These are phyloP conservation scores for Sapayoa aenigma DNA, from an alignment of 2,113 vertebrate genomes.

Conservation along the genomic window DNA sequence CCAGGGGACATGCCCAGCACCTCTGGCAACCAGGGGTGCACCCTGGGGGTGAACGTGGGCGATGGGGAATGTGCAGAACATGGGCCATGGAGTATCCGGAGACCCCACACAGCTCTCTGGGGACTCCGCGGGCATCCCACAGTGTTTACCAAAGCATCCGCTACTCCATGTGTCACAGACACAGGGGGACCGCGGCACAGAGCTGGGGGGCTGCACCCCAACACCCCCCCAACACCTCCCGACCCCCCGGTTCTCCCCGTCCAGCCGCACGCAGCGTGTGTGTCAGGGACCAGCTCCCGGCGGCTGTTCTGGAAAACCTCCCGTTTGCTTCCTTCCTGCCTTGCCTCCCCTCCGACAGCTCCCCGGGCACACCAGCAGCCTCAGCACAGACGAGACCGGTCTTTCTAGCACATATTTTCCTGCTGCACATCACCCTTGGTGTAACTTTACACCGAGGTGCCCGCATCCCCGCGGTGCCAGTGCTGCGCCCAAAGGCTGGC, in stretches of 20 bases:
- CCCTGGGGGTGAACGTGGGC: background rate
- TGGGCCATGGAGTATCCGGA: background rate
- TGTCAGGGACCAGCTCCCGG: slow-evolving; percentile 17
- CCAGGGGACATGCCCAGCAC: fast-evolving
- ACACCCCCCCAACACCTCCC: background rate
- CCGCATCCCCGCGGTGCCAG: slow-evolving; percentile 17
- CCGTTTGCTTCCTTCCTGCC: slow-evolving; percentile 55
- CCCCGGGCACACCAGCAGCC: slow-evolving; percentile 49
- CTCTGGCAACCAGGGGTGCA: background rate
- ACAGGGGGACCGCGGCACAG: background rate
- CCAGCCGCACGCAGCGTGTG: background rate
- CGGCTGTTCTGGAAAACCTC: slow-evolving; percentile 54
- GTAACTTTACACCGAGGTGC: slow-evolving; percentile 52
- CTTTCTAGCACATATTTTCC: slow-evolving; percentile 59
- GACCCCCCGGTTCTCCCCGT: background rate
- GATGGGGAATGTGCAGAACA: fast-evolving
- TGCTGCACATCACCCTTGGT: slow-evolving; percentile 39
- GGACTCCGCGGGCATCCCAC: background rate
- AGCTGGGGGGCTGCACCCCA: background rate
- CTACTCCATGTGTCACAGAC: background rate
- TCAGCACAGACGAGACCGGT: slow-evolving; percentile 50
- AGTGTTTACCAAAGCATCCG: background rate
- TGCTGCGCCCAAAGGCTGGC: slow-evolving; percentile 25
- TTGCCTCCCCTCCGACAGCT: slow-evolving; percentile 22
- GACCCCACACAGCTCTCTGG: fast-evolving